Evolutionary conservation across 2,797 vertebrate species (phyloP), one percentile per base, ranked within the genome.

Genomic region (Onychomys leucogaster): DNA sequence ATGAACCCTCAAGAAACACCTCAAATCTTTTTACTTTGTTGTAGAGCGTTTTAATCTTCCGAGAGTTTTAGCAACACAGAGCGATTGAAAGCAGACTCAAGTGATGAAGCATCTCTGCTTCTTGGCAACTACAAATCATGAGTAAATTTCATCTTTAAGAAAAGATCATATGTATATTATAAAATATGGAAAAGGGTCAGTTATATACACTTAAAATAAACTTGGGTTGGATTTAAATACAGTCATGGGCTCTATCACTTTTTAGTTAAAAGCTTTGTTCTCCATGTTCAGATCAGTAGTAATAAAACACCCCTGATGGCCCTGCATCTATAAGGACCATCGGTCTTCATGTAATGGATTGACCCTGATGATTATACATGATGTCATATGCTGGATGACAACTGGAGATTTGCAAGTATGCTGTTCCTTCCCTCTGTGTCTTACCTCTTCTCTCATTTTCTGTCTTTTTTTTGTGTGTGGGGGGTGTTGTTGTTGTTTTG

Each of bases 191-290:
- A 93, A 67, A 52, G 2, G 1, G 89, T 57, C 61, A 29, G 73
- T 90, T 83, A 94, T 80, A 59, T 29, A 11, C 6, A 71, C 19
- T 89, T 89, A 67, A 63, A 84, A 83, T 55, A 91, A 95, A 52
- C 29, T 77, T 88, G 46, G 21, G 61, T 90, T 94, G 59, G 5
- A 82, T 59, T 85, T 94, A 78, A 91, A 78, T 89, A 93, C 85
- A 95, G 55, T 19, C 81, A 52, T 59, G 4, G 43, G 3, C 0
- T 87, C n/a, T 87, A 29, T 57, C n/a, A 90, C 5, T 19, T 77
- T 95, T 94, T 93, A 88, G 52, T 65, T 85, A 87, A 87, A 88
- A 73, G 17, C 37, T 92, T 91, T 93, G 37, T 92, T 90, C 80
- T 65, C 16, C 21, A 14, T 5, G 29, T 52, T 43, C 43, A 90